Conservation (phyloP, 2,888 invertebrate species). For the Limnephilus auricula region DNA sequence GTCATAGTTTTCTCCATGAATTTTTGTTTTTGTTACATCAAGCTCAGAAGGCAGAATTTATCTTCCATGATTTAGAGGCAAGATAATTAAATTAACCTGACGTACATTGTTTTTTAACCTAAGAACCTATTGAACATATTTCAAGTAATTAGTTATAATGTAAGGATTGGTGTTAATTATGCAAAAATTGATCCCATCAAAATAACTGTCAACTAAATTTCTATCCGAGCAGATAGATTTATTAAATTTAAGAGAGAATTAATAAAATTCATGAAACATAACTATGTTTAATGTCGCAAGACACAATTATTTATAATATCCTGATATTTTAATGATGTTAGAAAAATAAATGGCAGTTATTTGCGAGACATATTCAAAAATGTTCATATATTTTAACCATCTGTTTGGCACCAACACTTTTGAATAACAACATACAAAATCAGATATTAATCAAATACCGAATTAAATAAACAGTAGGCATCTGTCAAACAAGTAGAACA, state of each 20-base stretch:
- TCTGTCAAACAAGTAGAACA: background rate
- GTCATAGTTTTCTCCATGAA: background rate
- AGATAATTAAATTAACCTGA: background rate
- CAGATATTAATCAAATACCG: background rate
- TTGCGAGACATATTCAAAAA: background rate
- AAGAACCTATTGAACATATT: background rate
- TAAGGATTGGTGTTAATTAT: background rate
- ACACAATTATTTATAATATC: background rate
- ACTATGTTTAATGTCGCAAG: background rate
- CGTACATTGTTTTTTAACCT: background rate
- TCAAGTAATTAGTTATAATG: background rate
- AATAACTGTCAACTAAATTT: background rate
- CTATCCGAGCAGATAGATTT: background rate
- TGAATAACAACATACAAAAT: background rate
- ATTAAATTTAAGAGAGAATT: background rate
- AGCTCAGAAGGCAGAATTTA: background rate
- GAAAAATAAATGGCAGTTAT: background rate
- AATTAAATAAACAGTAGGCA: background rate
- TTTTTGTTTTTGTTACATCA: background rate
- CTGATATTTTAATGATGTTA: background rate
- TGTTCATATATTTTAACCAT: slow-evolving; percentile 10
- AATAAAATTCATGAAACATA: background rate
- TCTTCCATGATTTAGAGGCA: no score
- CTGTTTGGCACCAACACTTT: slow-evolving; percentile 6
- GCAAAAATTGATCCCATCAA: background rate